A percentile compares a stretch with the other conserved stretches of the same genome.
Evolutionary conservation across 2,888 invertebrate species (phyloP).

Genomic region (Calameuta pallipes): DNA sequence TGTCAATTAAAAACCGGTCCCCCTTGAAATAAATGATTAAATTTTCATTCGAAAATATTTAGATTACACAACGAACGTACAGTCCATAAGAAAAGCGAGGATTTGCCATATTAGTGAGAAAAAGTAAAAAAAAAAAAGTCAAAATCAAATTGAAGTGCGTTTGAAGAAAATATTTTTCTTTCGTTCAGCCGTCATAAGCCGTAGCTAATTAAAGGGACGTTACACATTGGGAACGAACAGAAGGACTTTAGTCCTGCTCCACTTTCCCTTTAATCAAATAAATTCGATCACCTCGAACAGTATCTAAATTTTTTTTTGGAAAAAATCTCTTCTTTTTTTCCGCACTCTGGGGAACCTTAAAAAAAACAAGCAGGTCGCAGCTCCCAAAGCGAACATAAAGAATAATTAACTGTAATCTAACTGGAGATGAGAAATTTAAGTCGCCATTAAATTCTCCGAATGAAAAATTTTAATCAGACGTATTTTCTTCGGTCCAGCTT

Average conservation of each 20-base stretch:
- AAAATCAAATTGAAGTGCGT: neutral
- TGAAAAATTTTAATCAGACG: neutral
- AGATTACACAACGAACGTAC: neutral
- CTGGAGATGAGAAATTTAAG: neutral
- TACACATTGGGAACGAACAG: neutral
- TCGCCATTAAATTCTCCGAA: neutral
- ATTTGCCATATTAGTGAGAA: neutral
- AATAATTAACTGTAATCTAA: neutral
- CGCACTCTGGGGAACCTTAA: neutral
- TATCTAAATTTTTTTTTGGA: neutral
- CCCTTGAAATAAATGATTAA: neutral
- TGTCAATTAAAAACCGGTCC: neutral
- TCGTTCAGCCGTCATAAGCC: neutral
- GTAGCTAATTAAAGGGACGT: neutral
- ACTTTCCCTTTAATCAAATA: neutral
- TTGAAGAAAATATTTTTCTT: neutral
- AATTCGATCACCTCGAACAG: neutral
- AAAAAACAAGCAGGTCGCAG: neutral
- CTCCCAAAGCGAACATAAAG: neutral
- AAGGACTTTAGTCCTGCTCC: rapidly evolving
- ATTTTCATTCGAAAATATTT: neutral
- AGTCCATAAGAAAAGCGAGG: neutral
- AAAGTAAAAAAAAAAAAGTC: neutral
- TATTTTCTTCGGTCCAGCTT: neutral
- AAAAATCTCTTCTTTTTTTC: neutral